Base-by-base conservation (phyloP, 2,797 vertebrate genomes). In the Euthynnus affinis region DNA sequence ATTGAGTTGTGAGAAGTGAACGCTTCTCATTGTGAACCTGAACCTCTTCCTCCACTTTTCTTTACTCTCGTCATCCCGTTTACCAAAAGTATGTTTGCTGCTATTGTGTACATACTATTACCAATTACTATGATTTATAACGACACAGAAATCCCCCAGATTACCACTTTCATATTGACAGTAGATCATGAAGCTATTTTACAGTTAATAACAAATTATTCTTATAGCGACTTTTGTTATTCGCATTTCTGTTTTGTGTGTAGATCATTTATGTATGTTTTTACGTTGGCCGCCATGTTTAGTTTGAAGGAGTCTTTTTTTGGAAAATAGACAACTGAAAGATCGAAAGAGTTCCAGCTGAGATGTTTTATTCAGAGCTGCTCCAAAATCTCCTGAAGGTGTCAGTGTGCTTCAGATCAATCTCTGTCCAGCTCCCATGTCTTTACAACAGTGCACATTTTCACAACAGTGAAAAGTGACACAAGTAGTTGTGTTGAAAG, bases 51-150 rank as follows among this genome's bases (percentile, higher is more conserved):
- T 78, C 81, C 63, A 62, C 55, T 25, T 66, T 71, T 66, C 70
- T 73, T 74, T 79, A 70, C 76, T 68, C 68, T 70, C 61, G 57
- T 90, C 59, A 56, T 91, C 83, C 88, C 82, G 80, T 95, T 94
- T 94, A 94, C 94, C 93, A 93, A 95, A 94, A 92, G 91, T 93
- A 87, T 90, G 90, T 95, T 95, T 95, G 95, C 95, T 96, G 95
- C 95, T 96, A 96, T 85, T 87, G 91, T 95, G 94, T 93, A 93
- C 81, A 89, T 87, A 88, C 74, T 89, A 85, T 82, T 82, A 86
- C 81, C 74, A 86, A 80, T 87, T 86, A 80, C 83, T 92, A 84
- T 86, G 78, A 91, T 81, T 76, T 85, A 78, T 88, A 81, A 89
- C 65, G 81, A 82, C 74, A 87, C 85, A 90, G 69, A 90, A 87